Percentiles rank a stretch among this genome's conserved stretches.
Conservation (phyloP, 1,140 invertebrate genomes). For the Brachionus sp. region DNA sequence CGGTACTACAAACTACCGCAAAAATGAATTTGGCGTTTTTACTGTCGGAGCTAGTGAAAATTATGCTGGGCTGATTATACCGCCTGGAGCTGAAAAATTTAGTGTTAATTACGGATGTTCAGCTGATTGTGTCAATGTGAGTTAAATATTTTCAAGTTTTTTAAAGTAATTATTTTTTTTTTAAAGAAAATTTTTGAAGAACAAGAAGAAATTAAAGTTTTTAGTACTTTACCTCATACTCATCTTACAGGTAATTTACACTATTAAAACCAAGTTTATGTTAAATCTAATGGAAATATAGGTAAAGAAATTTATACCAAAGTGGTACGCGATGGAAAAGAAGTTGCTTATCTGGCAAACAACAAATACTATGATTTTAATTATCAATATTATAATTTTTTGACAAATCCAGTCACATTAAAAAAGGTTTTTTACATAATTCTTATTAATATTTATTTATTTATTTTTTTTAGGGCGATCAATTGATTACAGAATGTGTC, state of each 20-base stretch:
- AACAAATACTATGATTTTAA: slow-evolving; percentile 41
- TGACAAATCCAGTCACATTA: slow-evolving; percentile 2
- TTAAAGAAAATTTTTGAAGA: slow-evolving; percentile 10
- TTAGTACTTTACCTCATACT: slow-evolving; percentile 21
- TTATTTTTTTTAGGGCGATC: background rate
- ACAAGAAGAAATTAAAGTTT: slow-evolving; percentile 30
- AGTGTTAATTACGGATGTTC: slow-evolving; percentile 1
- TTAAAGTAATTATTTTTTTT: background rate
- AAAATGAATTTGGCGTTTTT: slow-evolving; percentile 35
- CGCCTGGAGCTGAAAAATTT: slow-evolving; percentile 27
- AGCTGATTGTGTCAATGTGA: slow-evolving; percentile 1
- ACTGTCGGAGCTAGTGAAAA: background rate
- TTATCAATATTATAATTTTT: slow-evolving; percentile 41
- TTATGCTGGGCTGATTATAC: background rate
- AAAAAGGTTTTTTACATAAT: background rate
- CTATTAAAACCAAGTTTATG: background rate
- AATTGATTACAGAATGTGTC: slow-evolving; percentile 5
- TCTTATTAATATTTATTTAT: background rate
- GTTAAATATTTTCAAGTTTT: background rate
- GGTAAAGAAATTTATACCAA: slow-evolving; percentile 12
- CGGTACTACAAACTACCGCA: slow-evolving; percentile 12
- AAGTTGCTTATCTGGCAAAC: background rate
- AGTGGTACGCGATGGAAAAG: slow-evolving; percentile 26
- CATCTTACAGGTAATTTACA: background rate
- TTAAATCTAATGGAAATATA: background rate